Evolutionary conservation across 2,888 invertebrate species (phyloP), one percentile per base, ranked within the genome.

Genomic region (Epinotia demarniana): DNA sequence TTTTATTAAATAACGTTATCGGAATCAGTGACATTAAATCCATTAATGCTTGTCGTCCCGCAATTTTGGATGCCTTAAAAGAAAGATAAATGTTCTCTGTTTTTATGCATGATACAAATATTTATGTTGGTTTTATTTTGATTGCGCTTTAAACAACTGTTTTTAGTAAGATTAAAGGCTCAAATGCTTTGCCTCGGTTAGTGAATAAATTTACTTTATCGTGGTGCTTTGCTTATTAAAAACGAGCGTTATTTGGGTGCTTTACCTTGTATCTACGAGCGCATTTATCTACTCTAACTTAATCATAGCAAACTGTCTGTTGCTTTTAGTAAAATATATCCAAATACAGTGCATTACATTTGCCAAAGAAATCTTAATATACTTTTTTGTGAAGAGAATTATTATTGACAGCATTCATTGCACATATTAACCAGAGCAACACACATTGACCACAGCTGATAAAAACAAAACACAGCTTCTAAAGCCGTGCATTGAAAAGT

Each of bases 1-100:
- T 86, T 86, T 90, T 89, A 89, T 89, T 90, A 88, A 89, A 91
- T 90, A 90, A 90, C 86, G 85, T 89, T 89, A 90, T 90, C 88
- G 82, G 84, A 87, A 86, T 85, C 85, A 82, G 79, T 88, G 87
- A 86, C 85, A 85, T 89, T 86, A 86, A 87, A 86, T 87, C 85
- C 89, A 85, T 87, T 89, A 89, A 86, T 85, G 86, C 86, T 84
- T 88, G 87, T 89, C 81, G 87, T 89, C 81, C 82, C 79, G 85
- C 75, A 81, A 82, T 83, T 84, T 86, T 86, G 80, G 81, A 78
- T 79, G 81, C 82, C 85, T 81, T 77, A 82, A 83, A 84, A 82
- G 80, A 77, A 70, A 81, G 81, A 81, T 81, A 80, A 82, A 82
- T 81, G 81, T 77, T 76, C 23, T 27, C 49, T 55, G 53, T 70